Conservation (phyloP, 2,113 vertebrate species). For the Mustela lutreola region DNA sequence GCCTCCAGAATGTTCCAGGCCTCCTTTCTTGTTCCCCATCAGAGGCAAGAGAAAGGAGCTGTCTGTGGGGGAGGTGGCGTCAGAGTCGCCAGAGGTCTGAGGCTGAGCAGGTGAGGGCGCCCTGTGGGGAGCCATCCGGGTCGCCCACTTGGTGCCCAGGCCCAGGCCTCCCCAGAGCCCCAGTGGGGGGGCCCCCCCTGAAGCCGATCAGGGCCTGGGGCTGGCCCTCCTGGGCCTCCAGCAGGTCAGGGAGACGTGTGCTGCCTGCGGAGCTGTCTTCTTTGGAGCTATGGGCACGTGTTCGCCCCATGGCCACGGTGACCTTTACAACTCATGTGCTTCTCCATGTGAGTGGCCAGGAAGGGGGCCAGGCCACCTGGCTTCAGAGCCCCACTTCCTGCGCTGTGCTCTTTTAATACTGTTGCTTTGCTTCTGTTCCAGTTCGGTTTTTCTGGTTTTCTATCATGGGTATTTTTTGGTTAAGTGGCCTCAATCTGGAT, state of each 20-base stretch:
- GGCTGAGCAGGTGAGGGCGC: background rate
- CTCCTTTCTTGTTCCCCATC: background rate
- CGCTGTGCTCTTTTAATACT: background rate
- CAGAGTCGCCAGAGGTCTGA: background rate
- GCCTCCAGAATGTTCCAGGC: background rate
- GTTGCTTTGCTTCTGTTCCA: background rate
- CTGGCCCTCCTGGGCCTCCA: background rate
- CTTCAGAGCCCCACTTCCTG: background rate
- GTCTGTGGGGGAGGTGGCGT: background rate
- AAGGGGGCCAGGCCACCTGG: background rate
- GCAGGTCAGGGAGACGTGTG: background rate
- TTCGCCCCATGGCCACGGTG: rapidly evolving
- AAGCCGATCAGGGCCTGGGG: background rate
- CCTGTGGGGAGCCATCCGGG: background rate
- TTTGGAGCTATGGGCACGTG: background rate
- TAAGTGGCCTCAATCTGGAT: background rate
- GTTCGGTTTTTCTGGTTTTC: background rate
- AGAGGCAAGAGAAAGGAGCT: background rate
- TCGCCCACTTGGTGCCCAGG: background rate
- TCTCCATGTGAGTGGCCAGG: background rate
- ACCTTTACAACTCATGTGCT: background rate
- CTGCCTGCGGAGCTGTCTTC: background rate
- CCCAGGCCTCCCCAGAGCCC: background rate
- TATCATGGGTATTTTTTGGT: background rate
- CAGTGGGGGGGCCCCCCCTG: background rate